Conservation (phyloP, 2,113 vertebrate genomes). For the Thamnaconus septentrionalis region DNA sequence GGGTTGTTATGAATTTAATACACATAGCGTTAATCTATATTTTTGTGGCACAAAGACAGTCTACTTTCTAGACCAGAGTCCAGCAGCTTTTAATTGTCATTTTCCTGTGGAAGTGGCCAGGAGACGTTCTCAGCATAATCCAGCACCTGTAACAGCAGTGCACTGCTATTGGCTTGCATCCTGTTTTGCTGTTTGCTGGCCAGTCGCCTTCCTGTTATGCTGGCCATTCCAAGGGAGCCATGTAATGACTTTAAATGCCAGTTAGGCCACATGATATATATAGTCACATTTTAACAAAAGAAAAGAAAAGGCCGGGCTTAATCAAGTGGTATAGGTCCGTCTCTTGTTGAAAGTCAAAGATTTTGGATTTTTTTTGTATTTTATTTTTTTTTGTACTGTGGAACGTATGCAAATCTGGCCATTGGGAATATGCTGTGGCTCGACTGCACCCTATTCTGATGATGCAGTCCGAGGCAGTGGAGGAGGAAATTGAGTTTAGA, state of each 20-base stretch:
- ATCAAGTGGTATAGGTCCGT: conserved; percentile 28
- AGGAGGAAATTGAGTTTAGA: conserved; percentile 77
- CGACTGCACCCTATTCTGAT: conserved; percentile 63
- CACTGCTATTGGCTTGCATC: conserved; percentile 61
- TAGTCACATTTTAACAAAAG: conserved; percentile 2
- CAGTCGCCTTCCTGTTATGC: conserved; percentile 67
- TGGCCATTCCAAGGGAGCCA: conserved; percentile 20
- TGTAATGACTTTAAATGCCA: conserved; percentile 26
- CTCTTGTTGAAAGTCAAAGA: conserved; percentile 31
- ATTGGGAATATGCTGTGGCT: conserved; percentile 61
- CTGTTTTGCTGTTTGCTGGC: conserved; percentile 69
- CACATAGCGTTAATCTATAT: too few species aligned
- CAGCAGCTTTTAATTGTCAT: neutral
- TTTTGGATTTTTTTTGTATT: conserved; percentile 47
- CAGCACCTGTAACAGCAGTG: conserved; percentile 66
- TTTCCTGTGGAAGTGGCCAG: conserved; percentile 27
- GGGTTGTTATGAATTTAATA: too few species aligned
- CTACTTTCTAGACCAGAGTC: too few species aligned
- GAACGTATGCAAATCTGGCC: conserved; percentile 74
- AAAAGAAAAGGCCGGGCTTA: conserved; percentile 35
- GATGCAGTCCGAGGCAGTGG: conserved; percentile 71
- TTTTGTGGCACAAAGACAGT: too few species aligned
- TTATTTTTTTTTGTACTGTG: conserved; percentile 44
- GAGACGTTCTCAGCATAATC: conserved; percentile 54
- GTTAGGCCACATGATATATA: conserved; percentile 21